phyloP scores from a whole-genome alignment of 2,113 vertebrate species.

The Chaetops frenatus region DNA sequence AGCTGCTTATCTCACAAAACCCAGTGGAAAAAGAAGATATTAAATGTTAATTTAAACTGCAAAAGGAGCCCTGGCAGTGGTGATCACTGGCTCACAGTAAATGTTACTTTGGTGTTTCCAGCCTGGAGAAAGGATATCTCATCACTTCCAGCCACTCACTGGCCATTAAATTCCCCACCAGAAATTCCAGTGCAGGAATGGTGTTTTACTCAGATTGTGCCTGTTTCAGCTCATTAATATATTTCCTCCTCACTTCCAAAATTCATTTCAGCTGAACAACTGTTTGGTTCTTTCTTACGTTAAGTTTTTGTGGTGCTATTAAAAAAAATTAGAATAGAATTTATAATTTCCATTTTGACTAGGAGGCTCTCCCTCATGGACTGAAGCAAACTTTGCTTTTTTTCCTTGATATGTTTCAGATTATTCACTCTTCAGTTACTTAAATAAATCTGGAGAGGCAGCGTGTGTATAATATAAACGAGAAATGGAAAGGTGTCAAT shows the following conservation, averaged over 20 bases:
- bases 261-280: neutral
- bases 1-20: neutral
- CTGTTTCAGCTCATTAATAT: neutral
- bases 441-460: neutral
- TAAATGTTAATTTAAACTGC: neutral
- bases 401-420: neutral
- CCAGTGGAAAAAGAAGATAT: rapidly evolving
- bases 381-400: neutral
- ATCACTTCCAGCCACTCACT: neutral
- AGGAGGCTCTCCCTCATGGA: neutral
- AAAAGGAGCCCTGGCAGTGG: rapidly evolving
- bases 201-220: neutral
- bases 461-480: neutral
- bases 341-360: neutral
- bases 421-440: neutral
- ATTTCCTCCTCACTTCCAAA: neutral
- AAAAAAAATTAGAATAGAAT: neutral
- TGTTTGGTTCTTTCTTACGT: neutral
- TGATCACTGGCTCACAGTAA: neutral
- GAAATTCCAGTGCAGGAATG: neutral
- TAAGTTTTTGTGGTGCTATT: neutral
- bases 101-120: neutral
- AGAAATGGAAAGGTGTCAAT: neutral
- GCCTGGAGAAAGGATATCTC: neutral
- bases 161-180: neutral